phyloP scores from a whole-genome alignment of 2,888 invertebrate species.

The Oscheius sp. region DNA sequence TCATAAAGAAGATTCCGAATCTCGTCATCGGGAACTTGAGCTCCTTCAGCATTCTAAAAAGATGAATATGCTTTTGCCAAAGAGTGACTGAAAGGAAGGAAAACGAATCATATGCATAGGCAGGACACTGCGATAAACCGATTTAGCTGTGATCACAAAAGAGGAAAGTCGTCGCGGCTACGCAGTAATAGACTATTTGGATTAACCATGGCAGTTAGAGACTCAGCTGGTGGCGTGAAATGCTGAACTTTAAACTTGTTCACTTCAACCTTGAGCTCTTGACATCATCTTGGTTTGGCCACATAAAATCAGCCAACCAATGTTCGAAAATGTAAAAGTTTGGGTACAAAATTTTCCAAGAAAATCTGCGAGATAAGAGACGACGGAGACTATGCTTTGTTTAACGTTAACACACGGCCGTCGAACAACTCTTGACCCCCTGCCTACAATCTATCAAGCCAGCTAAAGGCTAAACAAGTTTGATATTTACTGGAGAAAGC shows the following conservation, averaged over 20 bases:
- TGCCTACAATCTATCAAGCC: conserved; percentile 24
- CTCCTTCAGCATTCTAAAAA: conserved; percentile 9
- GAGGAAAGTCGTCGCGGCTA: neutral
- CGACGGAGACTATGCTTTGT: conserved; percentile 25
- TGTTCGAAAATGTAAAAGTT: neutral
- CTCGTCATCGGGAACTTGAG: conserved; percentile 3
- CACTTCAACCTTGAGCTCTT: conserved; percentile 16
- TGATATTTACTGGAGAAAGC: neutral
- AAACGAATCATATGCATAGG: conserved; percentile 6
- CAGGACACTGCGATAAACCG: conserved; percentile 27
- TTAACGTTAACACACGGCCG: conserved; percentile 25
- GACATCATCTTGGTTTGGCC: no score
- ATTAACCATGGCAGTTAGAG: neutral
- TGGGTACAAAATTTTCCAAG: neutral
- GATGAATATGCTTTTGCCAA: neutral
- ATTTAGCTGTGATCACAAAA: conserved; percentile 20
- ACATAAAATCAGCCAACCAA: neutral
- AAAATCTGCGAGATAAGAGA: no score
- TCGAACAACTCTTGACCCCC: conserved; percentile 28
- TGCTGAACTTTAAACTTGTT: conserved; percentile 5
- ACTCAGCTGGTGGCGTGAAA: neutral
- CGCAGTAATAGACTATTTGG: conserved; percentile 17
- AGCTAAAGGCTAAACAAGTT: neutral
- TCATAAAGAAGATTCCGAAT: conserved; percentile 3
- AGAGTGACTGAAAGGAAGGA: neutral